A percentile compares a stretch with the other conserved stretches of the same genome.
Evolutionary conservation across 2,797 vertebrate species (phyloP).

Genomic region (Oophaga sylvatica): DNA sequence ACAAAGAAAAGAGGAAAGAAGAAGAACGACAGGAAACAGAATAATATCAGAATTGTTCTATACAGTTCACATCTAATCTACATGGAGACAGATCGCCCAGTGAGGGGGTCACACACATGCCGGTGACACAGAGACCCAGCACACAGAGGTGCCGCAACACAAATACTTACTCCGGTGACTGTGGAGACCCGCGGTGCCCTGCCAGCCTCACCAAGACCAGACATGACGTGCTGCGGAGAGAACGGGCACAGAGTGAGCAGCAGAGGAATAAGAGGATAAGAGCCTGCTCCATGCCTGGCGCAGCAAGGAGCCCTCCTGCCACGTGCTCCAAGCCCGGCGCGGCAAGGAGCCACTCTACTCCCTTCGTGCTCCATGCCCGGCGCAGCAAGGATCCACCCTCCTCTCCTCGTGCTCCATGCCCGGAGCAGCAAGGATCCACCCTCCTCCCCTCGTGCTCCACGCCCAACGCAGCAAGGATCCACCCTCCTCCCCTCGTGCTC

Average conservation of each 20-base stretch:
- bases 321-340: no score
- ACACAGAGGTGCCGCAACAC: background rate
- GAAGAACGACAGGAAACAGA: constrained; percentile 37
- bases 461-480: no score
- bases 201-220: constrained; percentile 76
- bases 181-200: constrained; percentile 78
- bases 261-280: background rate
- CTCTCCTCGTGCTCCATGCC: no score
- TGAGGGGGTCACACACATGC: background rate
- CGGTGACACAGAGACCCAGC: background rate
- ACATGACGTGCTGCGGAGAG: constrained; percentile 77
- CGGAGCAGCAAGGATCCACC: no score
- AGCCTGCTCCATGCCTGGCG: background rate
- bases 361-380: no score
- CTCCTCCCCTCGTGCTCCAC: no score
- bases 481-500: no score
- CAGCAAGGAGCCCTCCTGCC: no score
- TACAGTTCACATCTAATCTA: constrained; percentile 32
- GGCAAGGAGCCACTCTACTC: no score
- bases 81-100: background rate
- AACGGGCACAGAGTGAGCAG: background rate
- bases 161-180: constrained; percentile 78
- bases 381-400: no score
- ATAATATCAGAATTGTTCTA: constrained; percentile 31
- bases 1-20: background rate